A percentile compares a stretch with the other conserved stretches of the same genome.
Evolutionary conservation across 2,888 invertebrate species (phyloP).

Genomic region (Scrobipalpa costella): DNA sequence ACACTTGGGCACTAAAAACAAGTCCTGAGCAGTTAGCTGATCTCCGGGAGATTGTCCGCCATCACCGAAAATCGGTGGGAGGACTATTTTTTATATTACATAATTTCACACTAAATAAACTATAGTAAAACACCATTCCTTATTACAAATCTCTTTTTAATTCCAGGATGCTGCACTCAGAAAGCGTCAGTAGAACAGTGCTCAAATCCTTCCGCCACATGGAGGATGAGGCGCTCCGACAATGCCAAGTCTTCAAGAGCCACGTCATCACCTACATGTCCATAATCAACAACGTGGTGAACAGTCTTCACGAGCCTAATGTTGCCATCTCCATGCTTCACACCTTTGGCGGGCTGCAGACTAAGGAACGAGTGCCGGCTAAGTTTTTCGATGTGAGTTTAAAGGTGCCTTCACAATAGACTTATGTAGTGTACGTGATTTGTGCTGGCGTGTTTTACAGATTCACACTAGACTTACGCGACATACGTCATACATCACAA

Average conservation of each 20-base stretch:
- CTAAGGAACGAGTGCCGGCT: constrained; percentile 39
- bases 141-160: no score
- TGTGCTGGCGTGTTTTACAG: no score
- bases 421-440: no score
- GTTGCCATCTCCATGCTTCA: constrained; percentile 58
- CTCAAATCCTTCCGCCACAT: constrained; percentile 53
- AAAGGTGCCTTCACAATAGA: not conserved
- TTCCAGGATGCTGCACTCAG: constrained; percentile 51
- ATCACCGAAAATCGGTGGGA: no score
- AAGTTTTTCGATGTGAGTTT: constrained; percentile 53
- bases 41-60: no score
- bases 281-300: constrained; percentile 49
- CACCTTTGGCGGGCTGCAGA: constrained; percentile 60
- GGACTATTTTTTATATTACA: no score
- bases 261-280: constrained; percentile 63
- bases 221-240: constrained; percentile 46
- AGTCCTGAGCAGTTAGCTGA: no score
- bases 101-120: no score
- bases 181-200: constrained; percentile 51
- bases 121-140: no score
- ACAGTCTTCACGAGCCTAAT: constrained; percentile 54
- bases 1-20: no score
- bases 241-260: constrained; percentile 54
- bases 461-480: no score
- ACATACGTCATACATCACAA: no score